A percentile compares a stretch with the other conserved stretches of the same genome.
Evolutionary conservation across 2,888 invertebrate species (phyloP).

Genomic region (Caenorhabditis sp.): DNA sequence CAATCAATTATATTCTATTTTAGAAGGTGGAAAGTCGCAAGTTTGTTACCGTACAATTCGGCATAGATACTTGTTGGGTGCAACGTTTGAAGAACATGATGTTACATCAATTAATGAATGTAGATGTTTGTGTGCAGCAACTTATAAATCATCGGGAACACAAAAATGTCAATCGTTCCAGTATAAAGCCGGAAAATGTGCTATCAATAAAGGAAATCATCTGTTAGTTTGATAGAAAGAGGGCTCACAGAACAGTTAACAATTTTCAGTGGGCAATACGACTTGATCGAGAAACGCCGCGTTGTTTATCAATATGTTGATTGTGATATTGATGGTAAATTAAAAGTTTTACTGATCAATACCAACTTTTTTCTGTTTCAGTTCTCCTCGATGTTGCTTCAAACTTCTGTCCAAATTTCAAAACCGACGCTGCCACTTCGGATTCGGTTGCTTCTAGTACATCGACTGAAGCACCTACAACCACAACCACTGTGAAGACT

Average conservation of each 20-base stretch:
- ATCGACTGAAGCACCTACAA: no score
- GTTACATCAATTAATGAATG: constrained; percentile 60
- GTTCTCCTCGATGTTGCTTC: constrained; percentile 44
- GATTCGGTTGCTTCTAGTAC: not conserved
- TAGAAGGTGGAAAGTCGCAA: constrained; percentile 28
- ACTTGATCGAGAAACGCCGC: constrained; percentile 60
- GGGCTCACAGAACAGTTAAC: no score
- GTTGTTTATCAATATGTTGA: constrained; percentile 64
- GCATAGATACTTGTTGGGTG: constrained; percentile 58
- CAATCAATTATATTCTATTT: not conserved
- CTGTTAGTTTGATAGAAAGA: constrained; percentile 25
- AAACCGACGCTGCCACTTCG: not conserved
- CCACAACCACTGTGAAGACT: not conserved
- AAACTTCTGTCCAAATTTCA: constrained; percentile 40
- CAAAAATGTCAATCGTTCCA: constrained; percentile 57
- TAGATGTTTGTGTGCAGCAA: constrained; percentile 55
- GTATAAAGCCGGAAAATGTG: constrained; percentile 53
- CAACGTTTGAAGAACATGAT: constrained; percentile 51
- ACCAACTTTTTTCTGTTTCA: constrained; percentile 22
- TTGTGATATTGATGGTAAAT: constrained; percentile 59
- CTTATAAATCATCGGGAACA: constrained; percentile 27
- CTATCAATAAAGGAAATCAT: constrained; percentile 59
- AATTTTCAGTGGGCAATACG: constrained; percentile 53
- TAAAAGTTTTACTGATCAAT: not conserved
- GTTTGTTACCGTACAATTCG: constrained; percentile 63